phyloP scores from a whole-genome alignment of 2,797 vertebrate genomes.

The Carapus acus region DNA sequence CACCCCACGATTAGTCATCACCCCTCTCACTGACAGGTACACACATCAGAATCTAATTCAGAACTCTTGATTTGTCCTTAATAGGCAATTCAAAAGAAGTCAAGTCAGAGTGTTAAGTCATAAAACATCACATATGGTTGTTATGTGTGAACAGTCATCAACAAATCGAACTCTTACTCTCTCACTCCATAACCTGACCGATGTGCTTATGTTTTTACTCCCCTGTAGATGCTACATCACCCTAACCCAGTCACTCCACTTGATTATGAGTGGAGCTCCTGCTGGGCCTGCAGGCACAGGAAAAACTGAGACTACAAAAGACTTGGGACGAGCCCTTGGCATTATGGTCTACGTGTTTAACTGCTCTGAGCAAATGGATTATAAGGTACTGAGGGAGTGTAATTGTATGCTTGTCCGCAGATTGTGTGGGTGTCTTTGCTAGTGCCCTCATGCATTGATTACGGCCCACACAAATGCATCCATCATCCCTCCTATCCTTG shows the following conservation, averaged over 20 bases:
- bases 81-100: neutral
- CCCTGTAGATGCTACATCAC: conserved; percentile 90
- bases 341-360: conserved; percentile 98
- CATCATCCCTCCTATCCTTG: no score
- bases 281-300: conserved; percentile 91
- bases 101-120: no score
- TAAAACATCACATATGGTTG: no score
- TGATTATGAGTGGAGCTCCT: conserved; percentile 93
- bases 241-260: conserved; percentile 90
- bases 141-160: no score
- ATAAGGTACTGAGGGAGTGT: conserved; percentile 78
- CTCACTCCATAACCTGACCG: no score
- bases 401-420: no score
- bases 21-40: conserved; percentile 93
- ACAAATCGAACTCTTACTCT: no score
- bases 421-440: no score
- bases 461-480: no score
- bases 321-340: conserved; percentile 89
- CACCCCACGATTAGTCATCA: conserved; percentile 92
- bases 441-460: no score
- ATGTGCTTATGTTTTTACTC: neutral
- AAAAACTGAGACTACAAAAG: conserved; percentile 96
- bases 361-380: conserved; percentile 99
- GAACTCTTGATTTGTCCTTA: conserved; percentile 1
- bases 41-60: neutral